Evolutionary conservation across 2,888 invertebrate genomes (phyloP).

Genomic region (Latrodectus elegans): DNA sequence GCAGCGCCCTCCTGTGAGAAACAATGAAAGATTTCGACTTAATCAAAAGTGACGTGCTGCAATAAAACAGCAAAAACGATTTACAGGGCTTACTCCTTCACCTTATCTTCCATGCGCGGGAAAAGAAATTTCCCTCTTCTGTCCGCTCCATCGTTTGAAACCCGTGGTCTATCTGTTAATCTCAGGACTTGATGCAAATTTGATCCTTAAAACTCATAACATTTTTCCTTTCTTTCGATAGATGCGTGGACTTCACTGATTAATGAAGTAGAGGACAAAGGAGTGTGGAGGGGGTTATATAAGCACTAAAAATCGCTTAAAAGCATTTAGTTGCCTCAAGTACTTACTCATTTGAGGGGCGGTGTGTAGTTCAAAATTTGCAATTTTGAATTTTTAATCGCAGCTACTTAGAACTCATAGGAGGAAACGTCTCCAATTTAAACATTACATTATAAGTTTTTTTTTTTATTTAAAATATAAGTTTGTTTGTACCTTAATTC

Average conservation of each 20-base stretch:
- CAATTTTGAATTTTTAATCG: no score
- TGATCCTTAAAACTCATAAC: slow-evolving; percentile 44
- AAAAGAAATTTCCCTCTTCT: slow-evolving; percentile 9
- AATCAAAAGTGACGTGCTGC: slow-evolving; percentile 57
- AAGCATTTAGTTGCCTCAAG: background rate
- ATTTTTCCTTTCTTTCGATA: slow-evolving; percentile 30
- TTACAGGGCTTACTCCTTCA: background rate
- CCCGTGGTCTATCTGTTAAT: slow-evolving; percentile 51
- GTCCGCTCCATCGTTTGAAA: slow-evolving; percentile 9
- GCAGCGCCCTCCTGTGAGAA: slow-evolving; percentile 36
- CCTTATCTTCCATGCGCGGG: background rate
- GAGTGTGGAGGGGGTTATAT: background rate
- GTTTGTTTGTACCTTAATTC: no score
- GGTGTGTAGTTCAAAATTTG: background rate
- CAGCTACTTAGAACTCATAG: no score
- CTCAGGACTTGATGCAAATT: slow-evolving; percentile 58
- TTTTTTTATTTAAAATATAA: no score
- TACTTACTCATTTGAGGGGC: background rate
- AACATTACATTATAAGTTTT: no score
- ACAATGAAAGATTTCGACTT: slow-evolving; percentile 58
- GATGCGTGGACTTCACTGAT: slow-evolving; percentile 34
- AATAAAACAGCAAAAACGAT: slow-evolving; percentile 33
- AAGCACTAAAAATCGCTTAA: slow-evolving; percentile 24
- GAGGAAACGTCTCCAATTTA: no score
- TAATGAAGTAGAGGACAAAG: slow-evolving; percentile 50